Evolutionary conservation across 2,797 vertebrate species (phyloP).

Genomic region (Spondyliosoma cantharus): DNA sequence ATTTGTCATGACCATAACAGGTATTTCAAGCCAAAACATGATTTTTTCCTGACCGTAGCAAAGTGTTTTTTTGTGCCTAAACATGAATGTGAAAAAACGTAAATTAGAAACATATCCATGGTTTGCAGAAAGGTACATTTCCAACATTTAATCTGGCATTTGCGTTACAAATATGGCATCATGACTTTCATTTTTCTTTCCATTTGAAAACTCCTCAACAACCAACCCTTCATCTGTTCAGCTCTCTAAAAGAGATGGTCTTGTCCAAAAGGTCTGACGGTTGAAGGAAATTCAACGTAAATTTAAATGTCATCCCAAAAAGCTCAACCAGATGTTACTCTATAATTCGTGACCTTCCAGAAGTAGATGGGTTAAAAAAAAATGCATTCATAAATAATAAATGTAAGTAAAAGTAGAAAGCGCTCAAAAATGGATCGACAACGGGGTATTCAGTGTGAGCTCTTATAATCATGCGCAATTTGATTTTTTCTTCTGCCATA

Average conservation of each 20-base stretch:
- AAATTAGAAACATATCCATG: no score
- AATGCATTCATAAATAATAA: not conserved
- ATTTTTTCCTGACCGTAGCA: no score
- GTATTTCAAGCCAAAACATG: no score
- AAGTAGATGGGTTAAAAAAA: not conserved
- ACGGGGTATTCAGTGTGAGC: not conserved
- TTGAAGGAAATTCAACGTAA: not conserved
- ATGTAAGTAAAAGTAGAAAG: not conserved
- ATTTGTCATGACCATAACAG: no score
- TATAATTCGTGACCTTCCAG: not conserved
- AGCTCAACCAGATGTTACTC: not conserved
- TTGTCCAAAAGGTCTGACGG: constrained; percentile 5
- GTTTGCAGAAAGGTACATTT: not conserved
- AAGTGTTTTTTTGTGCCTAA: no score
- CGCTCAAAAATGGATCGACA: constrained; percentile 3
- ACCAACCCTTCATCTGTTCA: not conserved
- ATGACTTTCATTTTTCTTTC: not conserved
- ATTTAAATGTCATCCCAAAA: constrained; percentile 5
- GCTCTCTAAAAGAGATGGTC: not conserved
- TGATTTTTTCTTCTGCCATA: not conserved
- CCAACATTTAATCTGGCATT: no score
- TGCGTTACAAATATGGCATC: not conserved
- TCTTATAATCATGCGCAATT: constrained; percentile 8
- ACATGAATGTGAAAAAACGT: no score
- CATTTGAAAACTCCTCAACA: constrained; percentile 14